Percentiles rank a stretch among this genome's conserved stretches.
phyloP scores from a whole-genome alignment of 2,888 invertebrate genomes.

The Zygogramma bicolorata region DNA sequence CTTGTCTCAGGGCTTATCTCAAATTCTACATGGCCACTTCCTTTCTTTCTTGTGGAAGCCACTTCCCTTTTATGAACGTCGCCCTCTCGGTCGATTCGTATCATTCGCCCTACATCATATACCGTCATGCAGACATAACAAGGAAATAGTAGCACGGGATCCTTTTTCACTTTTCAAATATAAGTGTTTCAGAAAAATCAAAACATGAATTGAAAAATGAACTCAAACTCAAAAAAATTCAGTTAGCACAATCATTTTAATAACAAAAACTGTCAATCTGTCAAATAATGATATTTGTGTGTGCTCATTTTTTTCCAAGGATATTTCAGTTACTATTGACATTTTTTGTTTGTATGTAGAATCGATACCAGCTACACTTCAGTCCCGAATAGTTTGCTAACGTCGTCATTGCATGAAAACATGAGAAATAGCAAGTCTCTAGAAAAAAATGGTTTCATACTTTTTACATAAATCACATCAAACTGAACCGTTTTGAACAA shows the following conservation, averaged over 20 bases:
- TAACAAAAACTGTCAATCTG: no score
- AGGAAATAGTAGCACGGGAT: constrained; percentile 12
- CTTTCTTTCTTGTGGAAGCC: neutral
- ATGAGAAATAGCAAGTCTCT: no score
- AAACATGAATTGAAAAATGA: no score
- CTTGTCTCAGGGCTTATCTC: neutral
- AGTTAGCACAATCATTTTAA: no score
- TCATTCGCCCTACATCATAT: neutral
- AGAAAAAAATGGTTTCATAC: no score
- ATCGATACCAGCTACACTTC: no score
- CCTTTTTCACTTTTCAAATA: constrained; percentile 10
- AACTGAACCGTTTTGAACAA: no score
- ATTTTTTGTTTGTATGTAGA: no score
- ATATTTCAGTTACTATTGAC: neutral
- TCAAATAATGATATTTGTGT: neutral
- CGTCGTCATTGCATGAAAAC: no score
- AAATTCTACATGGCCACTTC: neutral
- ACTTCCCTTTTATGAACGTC: neutral
- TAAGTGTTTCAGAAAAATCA: constrained; percentile 12
- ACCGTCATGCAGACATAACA: constrained; percentile 14
- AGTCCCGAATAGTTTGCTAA: no score
- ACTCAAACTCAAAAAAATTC: no score
- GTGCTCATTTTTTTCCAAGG: neutral
- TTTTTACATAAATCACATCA: no score
- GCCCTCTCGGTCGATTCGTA: constrained; percentile 2